Evolutionary conservation across 2,888 invertebrate species (phyloP), one percentile per base, ranked within the genome.

Genomic region (Lamellibrachia columna): DNA sequence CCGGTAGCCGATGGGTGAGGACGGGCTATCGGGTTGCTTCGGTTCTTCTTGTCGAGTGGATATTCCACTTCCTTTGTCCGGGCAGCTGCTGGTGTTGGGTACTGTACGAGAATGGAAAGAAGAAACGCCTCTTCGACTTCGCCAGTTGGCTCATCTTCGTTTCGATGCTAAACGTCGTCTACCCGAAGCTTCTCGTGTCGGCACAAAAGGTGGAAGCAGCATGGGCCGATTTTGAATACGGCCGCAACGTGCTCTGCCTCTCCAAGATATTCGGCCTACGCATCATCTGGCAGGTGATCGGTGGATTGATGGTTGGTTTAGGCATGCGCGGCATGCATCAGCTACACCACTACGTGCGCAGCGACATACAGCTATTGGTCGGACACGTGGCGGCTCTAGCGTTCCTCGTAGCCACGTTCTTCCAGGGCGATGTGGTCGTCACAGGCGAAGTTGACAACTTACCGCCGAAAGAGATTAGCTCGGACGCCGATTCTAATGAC

Each of bases 231-330:
- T 75, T n/a, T 22, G 75, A 75, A 15, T 15, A 15, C 75, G 75
- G 75, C 22, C 75, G 75, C 75, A 75, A 75, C 22, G 75, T 75
- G 2, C 75, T 75, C 6, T 75, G 75, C 75, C 75, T 75, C 15
- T 75, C 75, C 22, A 75, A 75, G 75, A 75, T 75, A 15, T 75
- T 75, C 75, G 75, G 75, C 2, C 75, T 75, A 75, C 75, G 75
- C 75, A 75, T 75, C 75, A 75, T 75, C 75, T 75, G 75, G 75
- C 75, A 75, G 75, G 75, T 75, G 75, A 75, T 75, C n/a, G 75
- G 75, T 75, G 75, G 75, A 75, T 75, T 75, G 75, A 75, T 75
- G 75, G n/a, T 75, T n/a, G 75, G 75, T 4, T 15, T 6, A 6
- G 75, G 75, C 75, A 75, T 75, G 75, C 75, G 75, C 75, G 75